A percentile compares a stretch with the other conserved stretches of the same genome.
These are phyloP conservation scores for Dromiciops gliroides DNA, from an alignment of 2,113 vertebrate genomes.

Conservation along the genomic window DNA sequence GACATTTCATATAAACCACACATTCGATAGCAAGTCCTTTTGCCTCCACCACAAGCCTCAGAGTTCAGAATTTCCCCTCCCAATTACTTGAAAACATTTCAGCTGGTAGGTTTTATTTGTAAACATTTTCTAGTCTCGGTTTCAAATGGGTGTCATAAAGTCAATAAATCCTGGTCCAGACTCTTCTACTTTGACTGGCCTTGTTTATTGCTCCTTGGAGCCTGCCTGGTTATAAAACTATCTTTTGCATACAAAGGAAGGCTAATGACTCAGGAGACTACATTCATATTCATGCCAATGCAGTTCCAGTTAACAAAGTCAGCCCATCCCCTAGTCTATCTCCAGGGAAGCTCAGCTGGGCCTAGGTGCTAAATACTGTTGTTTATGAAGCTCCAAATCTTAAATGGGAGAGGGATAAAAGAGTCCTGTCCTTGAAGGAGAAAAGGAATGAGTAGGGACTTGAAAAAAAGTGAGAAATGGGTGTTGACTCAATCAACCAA, in stretches of 20 bases:
- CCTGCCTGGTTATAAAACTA: neutral
- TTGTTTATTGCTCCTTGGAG: neutral
- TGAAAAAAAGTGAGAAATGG: neutral
- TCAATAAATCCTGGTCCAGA: neutral
- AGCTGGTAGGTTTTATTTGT: conserved; percentile 24
- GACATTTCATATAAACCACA: conserved; percentile 25
- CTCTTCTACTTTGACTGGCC: neutral
- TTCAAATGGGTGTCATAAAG: neutral
- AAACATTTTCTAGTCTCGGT: conserved; percentile 2
- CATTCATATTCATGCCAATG: neutral
- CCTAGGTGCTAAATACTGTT: neutral
- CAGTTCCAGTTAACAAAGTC: neutral
- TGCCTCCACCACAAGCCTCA: neutral
- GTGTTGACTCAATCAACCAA: neutral
- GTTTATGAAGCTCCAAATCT: neutral
- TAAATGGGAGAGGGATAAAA: neutral
- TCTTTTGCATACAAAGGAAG: neutral
- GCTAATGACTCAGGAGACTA: neutral
- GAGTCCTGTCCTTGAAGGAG: neutral
- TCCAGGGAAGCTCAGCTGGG: neutral
- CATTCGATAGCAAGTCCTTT: neutral
- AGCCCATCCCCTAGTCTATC: neutral
- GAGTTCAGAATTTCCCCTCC: neutral
- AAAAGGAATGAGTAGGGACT: neutral
- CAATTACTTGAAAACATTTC: neutral